These are phyloP conservation scores for Typhlomys cinereus DNA, from an alignment of 2,113 vertebrate genomes.

Conservation along the genomic window DNA sequence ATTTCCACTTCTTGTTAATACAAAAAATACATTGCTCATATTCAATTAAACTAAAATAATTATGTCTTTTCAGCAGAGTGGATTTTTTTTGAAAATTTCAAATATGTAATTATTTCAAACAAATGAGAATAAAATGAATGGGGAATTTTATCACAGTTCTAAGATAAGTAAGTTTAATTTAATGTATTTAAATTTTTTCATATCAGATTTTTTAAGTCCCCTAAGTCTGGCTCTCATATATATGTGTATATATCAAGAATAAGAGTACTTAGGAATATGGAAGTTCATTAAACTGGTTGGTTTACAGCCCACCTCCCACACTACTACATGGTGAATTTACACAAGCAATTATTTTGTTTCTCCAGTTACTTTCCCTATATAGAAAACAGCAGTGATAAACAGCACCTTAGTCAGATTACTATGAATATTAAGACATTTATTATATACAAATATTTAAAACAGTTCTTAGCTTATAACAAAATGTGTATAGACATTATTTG, in stretches of 20 bases:
- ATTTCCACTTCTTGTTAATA: conserved; percentile 40
- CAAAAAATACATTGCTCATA: conserved; percentile 32
- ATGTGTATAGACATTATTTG: not conserved
- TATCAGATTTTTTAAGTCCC: not conserved
- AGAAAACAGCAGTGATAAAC: conserved; percentile 19
- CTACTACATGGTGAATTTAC: not conserved
- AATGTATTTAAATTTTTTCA: conserved; percentile 22
- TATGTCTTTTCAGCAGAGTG: conserved; percentile 37
- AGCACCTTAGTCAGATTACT: not conserved
- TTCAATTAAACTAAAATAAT: conserved; percentile 41
- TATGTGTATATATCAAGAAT: not conserved
- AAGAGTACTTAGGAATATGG: not conserved
- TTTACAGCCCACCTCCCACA: not conserved
- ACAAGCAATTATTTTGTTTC: not conserved
- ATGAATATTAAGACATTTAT: not conserved
- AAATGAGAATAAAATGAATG: conserved; percentile 44
- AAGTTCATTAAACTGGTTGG: not conserved
- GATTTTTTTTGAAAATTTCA: conserved; percentile 39
- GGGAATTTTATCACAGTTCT: conserved; percentile 38
- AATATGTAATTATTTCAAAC: conserved; percentile 47
- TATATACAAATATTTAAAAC: not conserved
- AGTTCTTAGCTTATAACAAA: not conserved
- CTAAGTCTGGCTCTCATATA: not conserved
- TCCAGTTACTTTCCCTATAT: not conserved
- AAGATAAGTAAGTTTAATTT: not conserved